phyloP scores from a whole-genome alignment of 2,113 vertebrate species.

The Cyphotilapia sp. region DNA sequence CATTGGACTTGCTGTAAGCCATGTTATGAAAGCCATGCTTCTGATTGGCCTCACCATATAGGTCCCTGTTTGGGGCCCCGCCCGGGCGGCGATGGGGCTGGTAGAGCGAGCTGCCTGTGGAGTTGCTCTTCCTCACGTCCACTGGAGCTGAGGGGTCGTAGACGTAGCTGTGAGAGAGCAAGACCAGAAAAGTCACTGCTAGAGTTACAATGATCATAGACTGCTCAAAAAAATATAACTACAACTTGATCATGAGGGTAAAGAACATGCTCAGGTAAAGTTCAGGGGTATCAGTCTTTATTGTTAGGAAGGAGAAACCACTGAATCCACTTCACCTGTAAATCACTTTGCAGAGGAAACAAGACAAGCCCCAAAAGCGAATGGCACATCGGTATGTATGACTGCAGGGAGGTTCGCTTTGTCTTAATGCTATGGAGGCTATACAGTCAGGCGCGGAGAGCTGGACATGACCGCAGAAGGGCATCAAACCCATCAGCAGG shows the following conservation, averaged over 20 bases:
- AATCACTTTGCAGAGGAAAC: background rate
- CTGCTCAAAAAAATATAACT: background rate
- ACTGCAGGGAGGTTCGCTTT: background rate
- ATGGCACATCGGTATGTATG: fast-evolving
- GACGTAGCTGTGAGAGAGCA: conserved; percentile 60
- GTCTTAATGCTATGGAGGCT: background rate
- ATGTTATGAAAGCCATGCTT: conserved; percentile 71
- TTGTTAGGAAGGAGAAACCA: background rate
- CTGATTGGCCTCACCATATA: conserved; percentile 20
- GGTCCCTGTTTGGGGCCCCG: background rate
- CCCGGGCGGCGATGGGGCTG: conserved; percentile 37
- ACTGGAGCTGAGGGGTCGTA: conserved; percentile 63
- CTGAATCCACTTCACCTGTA: background rate
- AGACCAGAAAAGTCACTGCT: background rate
- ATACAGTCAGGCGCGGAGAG: background rate
- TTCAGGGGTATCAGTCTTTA: background rate
- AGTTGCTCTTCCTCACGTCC: conserved; percentile 58
- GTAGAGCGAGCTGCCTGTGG: conserved; percentile 53
- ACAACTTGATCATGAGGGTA: background rate
- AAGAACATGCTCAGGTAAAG: background rate
- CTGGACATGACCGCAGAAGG: background rate
- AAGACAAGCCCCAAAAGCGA: background rate
- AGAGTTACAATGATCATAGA: background rate
- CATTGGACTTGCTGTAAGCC: conserved; percentile 62
- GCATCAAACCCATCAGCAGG: background rate